Conservation (phyloP, 2,113 vertebrate genomes). For the Emydura subglobosa region DNA sequence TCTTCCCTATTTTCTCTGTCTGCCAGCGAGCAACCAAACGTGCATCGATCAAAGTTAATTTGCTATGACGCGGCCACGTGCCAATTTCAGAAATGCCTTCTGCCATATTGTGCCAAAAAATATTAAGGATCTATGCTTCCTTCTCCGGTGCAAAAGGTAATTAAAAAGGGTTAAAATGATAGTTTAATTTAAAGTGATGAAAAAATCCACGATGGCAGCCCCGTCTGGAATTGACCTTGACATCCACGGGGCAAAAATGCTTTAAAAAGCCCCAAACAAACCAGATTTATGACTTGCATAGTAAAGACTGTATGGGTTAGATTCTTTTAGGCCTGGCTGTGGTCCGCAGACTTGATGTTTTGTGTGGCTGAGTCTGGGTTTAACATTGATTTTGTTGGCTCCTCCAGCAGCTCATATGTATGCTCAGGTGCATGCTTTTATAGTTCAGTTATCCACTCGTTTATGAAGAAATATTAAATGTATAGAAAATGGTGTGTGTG, state of each 20-base stretch:
- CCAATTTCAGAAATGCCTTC: background rate
- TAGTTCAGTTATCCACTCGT: background rate
- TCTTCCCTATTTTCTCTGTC: background rate
- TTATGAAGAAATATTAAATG: background rate
- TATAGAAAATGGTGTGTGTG: background rate
- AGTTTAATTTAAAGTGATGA: conserved; percentile 58
- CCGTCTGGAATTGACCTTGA: background rate
- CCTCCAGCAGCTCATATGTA: background rate
- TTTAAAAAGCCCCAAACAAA: conserved; percentile 16
- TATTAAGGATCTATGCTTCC: background rate
- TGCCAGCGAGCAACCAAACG: background rate
- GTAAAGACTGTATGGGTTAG: background rate
- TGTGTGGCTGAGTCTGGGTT: background rate
- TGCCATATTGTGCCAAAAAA: background rate
- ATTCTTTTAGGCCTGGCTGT: background rate
- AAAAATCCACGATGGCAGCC: conserved; percentile 23
- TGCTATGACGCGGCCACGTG: rapidly evolving
- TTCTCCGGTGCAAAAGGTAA: conserved; percentile 49
- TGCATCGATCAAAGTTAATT: rapidly evolving
- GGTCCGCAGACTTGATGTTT: conserved; percentile 25
- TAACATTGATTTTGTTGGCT: background rate
- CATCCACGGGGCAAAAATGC: background rate
- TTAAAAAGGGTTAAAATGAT: conserved; percentile 64
- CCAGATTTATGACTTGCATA: conserved; percentile 33
- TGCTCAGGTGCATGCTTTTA: conserved; percentile 6